Conservation (phyloP, 2,113 vertebrate species). For the Catharus bicknelli region DNA sequence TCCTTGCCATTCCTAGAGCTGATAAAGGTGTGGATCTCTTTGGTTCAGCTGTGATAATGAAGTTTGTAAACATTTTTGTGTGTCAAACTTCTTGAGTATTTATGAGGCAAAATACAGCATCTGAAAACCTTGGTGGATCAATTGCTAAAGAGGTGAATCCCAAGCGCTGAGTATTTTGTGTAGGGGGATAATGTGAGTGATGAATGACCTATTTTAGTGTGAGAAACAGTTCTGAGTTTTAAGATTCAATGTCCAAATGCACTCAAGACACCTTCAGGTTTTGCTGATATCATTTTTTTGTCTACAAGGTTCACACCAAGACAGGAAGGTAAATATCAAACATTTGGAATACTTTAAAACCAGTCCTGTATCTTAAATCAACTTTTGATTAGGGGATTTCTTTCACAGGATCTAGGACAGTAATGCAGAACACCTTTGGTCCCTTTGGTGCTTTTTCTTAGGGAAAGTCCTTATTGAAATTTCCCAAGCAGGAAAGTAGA, state of each 20-base stretch:
- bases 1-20: background rate
- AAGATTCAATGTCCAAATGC: background rate
- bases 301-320: background rate
- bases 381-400: background rate
- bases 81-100: background rate
- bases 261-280: background rate
- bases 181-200: fast-evolving
- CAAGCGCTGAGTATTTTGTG: background rate
- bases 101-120: background rate
- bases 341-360: background rate
- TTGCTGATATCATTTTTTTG: background rate
- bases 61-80: background rate
- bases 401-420: background rate
- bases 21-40: background rate
- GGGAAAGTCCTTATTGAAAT: background rate
- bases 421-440: background rate
- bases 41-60: background rate
- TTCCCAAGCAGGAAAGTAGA: background rate
- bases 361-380: background rate
- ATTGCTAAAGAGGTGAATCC: fast-evolving
- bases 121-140: background rate
- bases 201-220: background rate
- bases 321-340: background rate
- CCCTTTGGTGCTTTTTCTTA: background rate
- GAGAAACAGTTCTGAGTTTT: background rate